These are phyloP conservation scores for Dendrocincla tyrannina DNA, from an alignment of 2,797 vertebrate species.

Conservation along the genomic window DNA sequence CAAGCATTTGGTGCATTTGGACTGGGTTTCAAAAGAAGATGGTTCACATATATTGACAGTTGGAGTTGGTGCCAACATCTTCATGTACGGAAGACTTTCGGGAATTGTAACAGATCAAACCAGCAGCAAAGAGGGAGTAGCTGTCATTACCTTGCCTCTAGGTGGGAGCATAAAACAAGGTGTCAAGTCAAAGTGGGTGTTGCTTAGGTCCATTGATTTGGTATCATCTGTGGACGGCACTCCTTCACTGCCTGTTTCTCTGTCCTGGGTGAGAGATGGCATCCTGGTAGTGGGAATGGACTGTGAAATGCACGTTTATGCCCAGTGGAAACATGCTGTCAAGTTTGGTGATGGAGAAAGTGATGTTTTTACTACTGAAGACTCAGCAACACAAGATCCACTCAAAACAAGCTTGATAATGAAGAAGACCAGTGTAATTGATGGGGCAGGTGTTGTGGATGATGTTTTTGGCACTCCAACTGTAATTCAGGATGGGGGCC, in stretches of 20 bases:
- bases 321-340: constrained; percentile 93
- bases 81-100: constrained; percentile 97
- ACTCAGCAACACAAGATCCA: constrained; percentile 67
- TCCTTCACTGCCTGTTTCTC: constrained; percentile 92
- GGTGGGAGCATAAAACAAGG: constrained; percentile 99
- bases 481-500: constrained; percentile 93
- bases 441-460: constrained; percentile 83
- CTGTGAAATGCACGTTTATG: constrained; percentile 98
- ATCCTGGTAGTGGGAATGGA: constrained; percentile 98
- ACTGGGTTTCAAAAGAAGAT: constrained; percentile 99
- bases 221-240: constrained; percentile 95
- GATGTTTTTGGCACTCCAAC: constrained; percentile 90
- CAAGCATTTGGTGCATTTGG: constrained; percentile 96
- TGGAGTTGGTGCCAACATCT: constrained; percentile 95
- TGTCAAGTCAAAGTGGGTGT: constrained; percentile 93
- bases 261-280: constrained; percentile 98
- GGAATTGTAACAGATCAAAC: constrained; percentile 94
- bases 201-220: constrained; percentile 91
- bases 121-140: constrained; percentile 92
- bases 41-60: constrained; percentile 97
- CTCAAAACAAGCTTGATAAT: constrained; percentile 76
- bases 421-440: constrained; percentile 87
- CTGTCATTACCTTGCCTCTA: constrained; percentile 94
- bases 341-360: constrained; percentile 83
- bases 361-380: constrained; percentile 78